phyloP scores from a whole-genome alignment of 2,888 invertebrate genomes.

The Adelognathus sp. region DNA sequence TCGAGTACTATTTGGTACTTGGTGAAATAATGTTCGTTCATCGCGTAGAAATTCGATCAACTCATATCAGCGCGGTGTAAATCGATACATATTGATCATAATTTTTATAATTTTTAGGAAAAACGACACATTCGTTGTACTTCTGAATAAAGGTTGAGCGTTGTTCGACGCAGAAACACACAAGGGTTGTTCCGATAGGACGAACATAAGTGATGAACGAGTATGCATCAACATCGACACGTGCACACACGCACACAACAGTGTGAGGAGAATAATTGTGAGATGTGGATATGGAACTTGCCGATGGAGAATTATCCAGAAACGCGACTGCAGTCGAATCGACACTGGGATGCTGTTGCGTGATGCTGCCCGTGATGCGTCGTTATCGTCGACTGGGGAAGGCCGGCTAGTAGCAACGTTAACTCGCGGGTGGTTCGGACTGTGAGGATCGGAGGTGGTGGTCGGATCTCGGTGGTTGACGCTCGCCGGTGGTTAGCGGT shows the following conservation, averaged over 20 bases:
- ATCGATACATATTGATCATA: no score
- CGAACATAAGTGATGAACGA: not conserved
- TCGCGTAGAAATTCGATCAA: no score
- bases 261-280: slow-evolving; percentile 18
- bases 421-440: slow-evolving; percentile 8
- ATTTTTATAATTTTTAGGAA: no score
- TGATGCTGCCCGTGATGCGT: slow-evolving; percentile 48
- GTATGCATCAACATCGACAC: slow-evolving; percentile 2
- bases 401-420: slow-evolving; percentile 5
- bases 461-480: slow-evolving; percentile 27
- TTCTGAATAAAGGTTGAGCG: no score
- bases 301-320: slow-evolving; percentile 58
- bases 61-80: no score
- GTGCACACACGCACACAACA: slow-evolving; percentile 2
- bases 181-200: no score
- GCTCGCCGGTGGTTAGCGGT: slow-evolving; percentile 10
- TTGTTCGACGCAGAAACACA: no score
- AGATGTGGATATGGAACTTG: slow-evolving; percentile 41
- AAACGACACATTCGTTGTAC: no score
- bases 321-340: slow-evolving; percentile 53
- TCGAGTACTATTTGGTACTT: no score
- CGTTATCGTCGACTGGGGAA: slow-evolving; percentile 50
- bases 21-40: no score
- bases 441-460: slow-evolving; percentile 9
- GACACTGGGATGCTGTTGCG: slow-evolving; percentile 53